Evolutionary conservation across 2,888 invertebrate species (phyloP), one percentile per base, ranked within the genome.

Genomic region (Sinhomidia bicolor): DNA sequence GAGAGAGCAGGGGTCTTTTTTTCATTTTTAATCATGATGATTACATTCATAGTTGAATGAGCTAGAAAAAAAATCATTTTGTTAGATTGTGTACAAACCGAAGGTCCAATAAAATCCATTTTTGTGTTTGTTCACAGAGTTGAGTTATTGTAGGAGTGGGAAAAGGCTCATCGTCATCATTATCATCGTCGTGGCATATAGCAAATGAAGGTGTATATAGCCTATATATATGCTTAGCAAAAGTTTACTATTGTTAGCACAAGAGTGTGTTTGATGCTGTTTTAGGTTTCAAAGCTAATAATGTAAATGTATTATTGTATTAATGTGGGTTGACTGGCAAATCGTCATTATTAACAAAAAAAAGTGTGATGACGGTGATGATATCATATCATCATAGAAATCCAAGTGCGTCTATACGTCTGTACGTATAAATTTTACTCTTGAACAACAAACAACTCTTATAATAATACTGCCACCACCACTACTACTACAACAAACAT

Each of bases 11-110:
- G 47, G 65, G 32, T 44, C 23, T 57, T 57, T 79, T 81, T 71
- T 71, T 54, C 29, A 85, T 71, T 80, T 85, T 85, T 85, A 86
- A 86, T 86, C 86, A 86, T 80, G 29, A 86, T 86, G 86, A 86
- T 86, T 86, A 80, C 86, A 80, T 71, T 80, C 71, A 80, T 71
- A 80, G 57, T 57, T 57, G 80, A 86, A 86, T 80, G 80, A 57
- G 57, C 78, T 51, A 76, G 47, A 76, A 44, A 74, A 44, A 74
- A 78, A 44, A 47, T 76, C 84, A 76, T 84, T 47, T 76, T 65
- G 76, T 36, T 74, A 44, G 54, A 9, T 32, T 47, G 36, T 60
- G 44, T 57, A n/a, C 14, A 71, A 83, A 26, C 74, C 29, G 44
- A 51, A 51, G 6, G 51, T 76, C 29, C 76, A 54, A 76, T 51